Conservation (phyloP, 2,113 vertebrate species). For the Anolis sagrei region DNA sequence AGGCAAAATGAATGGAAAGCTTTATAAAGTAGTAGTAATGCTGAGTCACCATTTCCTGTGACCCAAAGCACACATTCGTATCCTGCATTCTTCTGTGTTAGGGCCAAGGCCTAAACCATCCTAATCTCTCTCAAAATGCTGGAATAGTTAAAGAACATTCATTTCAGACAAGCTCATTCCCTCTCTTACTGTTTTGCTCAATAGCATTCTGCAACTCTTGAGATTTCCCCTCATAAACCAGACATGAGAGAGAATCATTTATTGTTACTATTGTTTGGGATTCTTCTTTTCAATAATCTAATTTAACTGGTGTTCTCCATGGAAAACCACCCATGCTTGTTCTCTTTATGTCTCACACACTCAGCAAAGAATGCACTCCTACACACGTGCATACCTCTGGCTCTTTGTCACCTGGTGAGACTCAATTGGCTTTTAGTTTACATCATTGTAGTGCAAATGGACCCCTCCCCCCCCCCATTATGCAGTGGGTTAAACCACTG, state of each 20-base stretch:
- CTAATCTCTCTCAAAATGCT: not conserved
- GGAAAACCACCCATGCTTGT: not conserved
- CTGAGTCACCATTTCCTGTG: conserved; percentile 52
- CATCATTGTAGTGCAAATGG: conserved; percentile 5
- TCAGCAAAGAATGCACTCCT: not conserved
- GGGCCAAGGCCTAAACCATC: not conserved
- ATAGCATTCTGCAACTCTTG: not conserved
- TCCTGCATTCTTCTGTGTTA: conserved; percentile 14
- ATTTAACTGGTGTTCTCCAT: not conserved
- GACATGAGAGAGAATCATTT: not conserved
- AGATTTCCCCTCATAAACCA: not conserved
- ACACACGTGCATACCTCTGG: conserved; percentile 6
- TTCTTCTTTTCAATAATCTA: not conserved
- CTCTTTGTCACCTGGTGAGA: not conserved
- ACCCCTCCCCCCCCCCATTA: too few relatives aligned
- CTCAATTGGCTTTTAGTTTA: conserved; percentile 7
- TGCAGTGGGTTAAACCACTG: too few relatives aligned
- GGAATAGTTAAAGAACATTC: not conserved
- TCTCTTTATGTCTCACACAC: conserved; percentile 1
- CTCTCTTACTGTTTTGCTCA: not conserved
- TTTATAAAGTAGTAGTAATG: conserved; percentile 18
- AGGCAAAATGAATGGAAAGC: conserved; percentile 48
- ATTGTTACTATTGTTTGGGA: not conserved
- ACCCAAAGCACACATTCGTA: conserved; percentile 35
- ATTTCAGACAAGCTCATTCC: not conserved